Conservation (phyloP, 2,797 vertebrate species). For the Sylvilagus floridanus region DNA sequence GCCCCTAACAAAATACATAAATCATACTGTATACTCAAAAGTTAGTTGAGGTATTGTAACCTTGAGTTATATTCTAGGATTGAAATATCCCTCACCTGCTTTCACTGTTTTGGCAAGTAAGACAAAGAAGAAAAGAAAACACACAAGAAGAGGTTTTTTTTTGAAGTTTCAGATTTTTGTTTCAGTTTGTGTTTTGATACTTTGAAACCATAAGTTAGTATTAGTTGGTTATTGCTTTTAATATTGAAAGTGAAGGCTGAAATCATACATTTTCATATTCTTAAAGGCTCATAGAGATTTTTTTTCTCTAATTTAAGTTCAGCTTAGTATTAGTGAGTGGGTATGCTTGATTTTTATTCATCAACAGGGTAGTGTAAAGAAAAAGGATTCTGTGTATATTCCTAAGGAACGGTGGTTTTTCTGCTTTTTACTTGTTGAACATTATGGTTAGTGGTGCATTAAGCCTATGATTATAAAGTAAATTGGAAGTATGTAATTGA, state of each 20-base stretch:
- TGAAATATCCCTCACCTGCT: background rate
- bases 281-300: background rate
- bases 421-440: no score
- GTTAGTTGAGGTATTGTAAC: conserved; percentile 9
- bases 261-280: conserved; percentile 1
- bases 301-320: background rate
- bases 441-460: no score
- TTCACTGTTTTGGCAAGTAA: conserved; percentile 15
- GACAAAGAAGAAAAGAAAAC: conserved; percentile 12
- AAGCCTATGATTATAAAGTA: no score
- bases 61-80: conserved; percentile 16
- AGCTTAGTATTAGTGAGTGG: background rate
- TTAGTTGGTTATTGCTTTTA: background rate
- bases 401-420: no score
- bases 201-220: conserved; percentile 28
- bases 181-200: conserved; percentile 27
- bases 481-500: no score
- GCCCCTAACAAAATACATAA: background rate
- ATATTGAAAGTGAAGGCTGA: conserved; percentile 23
- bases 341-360: background rate
- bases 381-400: background rate
- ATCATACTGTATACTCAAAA: background rate
- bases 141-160: background rate
- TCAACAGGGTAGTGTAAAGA: background rate
- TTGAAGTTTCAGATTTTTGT: conserved; percentile 18